phyloP scores from a whole-genome alignment of 2,113 vertebrate species.

The Eolophus roseicapilla region DNA sequence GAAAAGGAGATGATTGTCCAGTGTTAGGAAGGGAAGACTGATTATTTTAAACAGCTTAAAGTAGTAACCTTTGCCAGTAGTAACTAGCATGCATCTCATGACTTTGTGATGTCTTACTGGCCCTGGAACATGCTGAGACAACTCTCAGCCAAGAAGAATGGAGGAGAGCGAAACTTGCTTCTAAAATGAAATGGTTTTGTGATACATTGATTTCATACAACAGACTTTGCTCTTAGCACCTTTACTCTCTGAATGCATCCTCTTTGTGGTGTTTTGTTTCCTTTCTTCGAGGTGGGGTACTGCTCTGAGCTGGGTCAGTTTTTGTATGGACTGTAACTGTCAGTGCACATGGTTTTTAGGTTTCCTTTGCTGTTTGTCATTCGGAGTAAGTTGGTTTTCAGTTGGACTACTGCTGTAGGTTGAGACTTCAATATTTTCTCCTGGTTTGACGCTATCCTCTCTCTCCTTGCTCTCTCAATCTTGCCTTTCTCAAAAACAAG shows the following conservation, averaged over 20 bases:
- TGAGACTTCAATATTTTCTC: not conserved
- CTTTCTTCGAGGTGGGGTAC: not conserved
- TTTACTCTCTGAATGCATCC: not conserved
- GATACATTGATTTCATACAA: not conserved
- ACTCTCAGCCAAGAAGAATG: not conserved
- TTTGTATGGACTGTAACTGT: not conserved
- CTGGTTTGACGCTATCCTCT: not conserved
- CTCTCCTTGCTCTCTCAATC: not conserved
- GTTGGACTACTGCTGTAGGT: not conserved
- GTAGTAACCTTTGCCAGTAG: not conserved
- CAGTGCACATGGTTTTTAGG: not conserved
- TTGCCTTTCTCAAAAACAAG: not conserved
- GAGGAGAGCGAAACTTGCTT: not conserved
- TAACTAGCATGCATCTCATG: not conserved
- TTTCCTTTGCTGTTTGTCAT: not conserved
- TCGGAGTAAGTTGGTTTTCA: not conserved
- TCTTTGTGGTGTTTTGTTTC: not conserved
- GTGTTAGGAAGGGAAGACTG: not conserved
- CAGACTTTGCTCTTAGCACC: not conserved
- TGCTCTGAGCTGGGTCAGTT: not conserved
- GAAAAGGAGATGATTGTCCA: not conserved
- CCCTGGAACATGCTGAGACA: not conserved
- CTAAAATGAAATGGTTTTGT: not conserved
- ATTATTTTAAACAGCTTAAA: not conserved
- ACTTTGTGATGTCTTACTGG: not conserved